These are phyloP conservation scores for Xiphophorus hellerii DNA, from an alignment of 2,113 vertebrate species.

Conservation along the genomic window DNA sequence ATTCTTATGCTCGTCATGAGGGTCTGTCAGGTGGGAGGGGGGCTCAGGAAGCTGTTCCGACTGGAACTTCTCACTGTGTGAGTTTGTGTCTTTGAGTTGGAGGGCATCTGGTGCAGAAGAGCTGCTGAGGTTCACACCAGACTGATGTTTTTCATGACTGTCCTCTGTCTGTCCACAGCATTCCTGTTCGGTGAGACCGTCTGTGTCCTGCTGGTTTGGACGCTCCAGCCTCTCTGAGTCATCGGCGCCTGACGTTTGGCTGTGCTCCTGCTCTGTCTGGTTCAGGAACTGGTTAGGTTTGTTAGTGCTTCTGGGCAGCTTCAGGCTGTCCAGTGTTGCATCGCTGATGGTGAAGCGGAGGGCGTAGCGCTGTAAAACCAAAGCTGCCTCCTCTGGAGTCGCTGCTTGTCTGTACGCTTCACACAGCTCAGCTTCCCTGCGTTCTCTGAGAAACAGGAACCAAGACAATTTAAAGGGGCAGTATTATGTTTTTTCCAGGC, in stretches of 20 bases:
- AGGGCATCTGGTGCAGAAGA: conserved; percentile 72
- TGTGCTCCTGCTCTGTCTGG: conserved; percentile 21
- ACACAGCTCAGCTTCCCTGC: conserved; percentile 89
- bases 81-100: conserved; percentile 59
- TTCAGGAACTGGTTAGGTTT: conserved; percentile 54
- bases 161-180: conserved; percentile 6
- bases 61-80: conserved; percentile 57
- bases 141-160: conserved; percentile 1
- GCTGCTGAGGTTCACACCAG: conserved; percentile 14
- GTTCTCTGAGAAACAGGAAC: conserved; percentile 79
- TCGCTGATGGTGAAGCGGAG: conserved; percentile 98
- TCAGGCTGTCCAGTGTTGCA: conserved; percentile 91
- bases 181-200: conserved; percentile 3
- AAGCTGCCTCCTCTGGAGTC: conserved; percentile 90
- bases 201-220: conserved; percentile 23
- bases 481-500: no score
- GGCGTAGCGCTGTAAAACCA: conserved; percentile 92
- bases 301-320: conserved; percentile 86
- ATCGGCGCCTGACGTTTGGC: neutral
- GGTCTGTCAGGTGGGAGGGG: conserved; percentile 48
- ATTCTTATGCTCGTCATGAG: conserved; percentile 52
- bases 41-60: conserved; percentile 44
- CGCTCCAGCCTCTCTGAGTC: conserved; percentile 25
- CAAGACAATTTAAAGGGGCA: neutral
- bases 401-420: conserved; percentile 89